Evolutionary conservation across 2,888 invertebrate genomes (phyloP), one percentile per base, ranked within the genome.

Genomic region (Cetonia aurata): DNA sequence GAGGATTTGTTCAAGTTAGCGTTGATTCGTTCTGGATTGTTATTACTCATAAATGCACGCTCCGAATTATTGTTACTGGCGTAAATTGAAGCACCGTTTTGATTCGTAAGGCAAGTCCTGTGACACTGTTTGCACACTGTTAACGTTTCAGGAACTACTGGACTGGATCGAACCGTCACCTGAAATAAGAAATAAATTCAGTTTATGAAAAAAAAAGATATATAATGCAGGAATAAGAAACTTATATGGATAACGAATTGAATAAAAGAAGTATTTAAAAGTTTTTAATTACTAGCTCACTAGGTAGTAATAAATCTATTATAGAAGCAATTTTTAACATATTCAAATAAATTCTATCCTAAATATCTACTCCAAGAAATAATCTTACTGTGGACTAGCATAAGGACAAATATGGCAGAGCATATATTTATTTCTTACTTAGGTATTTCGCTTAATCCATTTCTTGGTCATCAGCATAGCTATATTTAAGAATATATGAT

Each of bases 111-210:
- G 85, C 93, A 93, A 80, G 92, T 92, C 85, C 91, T 92, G 80
- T 93, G 93, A 84, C 93, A 93, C 83, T 92, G 91, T 75, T 91
- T 89, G 84, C 93, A 93, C 68, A 93, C 91, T 67, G 91, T 89
- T 79, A 92, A 87, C 70, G 90, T 89, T 84, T 92, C 93, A 72
- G 91, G 90, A 66, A 90, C 89, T 71, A 91, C 89, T 71, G 92
- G 92, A 83, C 92, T 92, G 62, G 93, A 93, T 79, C 92, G 88
- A 69, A 93, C 92, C 59, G 93, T 93, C 75, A 92, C 92, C 92
- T 93, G 85, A 73, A 86, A 77, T 71, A 1, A 41, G 9, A 37
- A 37, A 10, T 37, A 37, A 33, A 37, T 50, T 15, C 0, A 50
- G 10, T 8, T 15, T 31, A n/a, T n/a, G n/a, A n/a, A n/a, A n/a